Evolutionary conservation across 2,113 vertebrate species (phyloP).

Genomic region (Psittacula cyanocephala): DNA sequence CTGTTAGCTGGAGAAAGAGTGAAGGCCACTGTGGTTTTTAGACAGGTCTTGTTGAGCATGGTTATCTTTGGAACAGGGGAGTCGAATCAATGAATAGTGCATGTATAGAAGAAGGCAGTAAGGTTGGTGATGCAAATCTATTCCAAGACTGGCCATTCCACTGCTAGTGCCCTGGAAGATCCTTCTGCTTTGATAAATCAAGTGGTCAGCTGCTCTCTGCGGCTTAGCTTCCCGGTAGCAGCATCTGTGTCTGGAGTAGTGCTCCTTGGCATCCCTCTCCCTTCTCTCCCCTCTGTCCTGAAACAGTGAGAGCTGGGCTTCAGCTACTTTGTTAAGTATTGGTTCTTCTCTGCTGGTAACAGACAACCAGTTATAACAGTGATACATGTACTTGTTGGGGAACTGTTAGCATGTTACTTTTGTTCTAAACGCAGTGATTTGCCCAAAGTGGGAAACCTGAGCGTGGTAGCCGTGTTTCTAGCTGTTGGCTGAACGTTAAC

Average conservation of each 20-base stretch:
- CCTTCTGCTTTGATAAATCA: neutral
- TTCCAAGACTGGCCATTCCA: neutral
- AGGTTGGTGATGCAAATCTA: neutral
- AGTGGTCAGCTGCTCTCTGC: accelerated
- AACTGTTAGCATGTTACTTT: neutral
- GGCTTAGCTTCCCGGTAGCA: neutral
- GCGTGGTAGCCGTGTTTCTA: neutral
- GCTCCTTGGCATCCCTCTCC: neutral
- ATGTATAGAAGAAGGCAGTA: neutral
- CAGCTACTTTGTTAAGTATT: neutral
- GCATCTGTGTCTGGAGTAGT: accelerated
- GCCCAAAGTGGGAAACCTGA: neutral
- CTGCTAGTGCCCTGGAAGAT: neutral
- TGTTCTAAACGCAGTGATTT: neutral
- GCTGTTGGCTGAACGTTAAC: neutral
- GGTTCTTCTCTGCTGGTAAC: neutral
- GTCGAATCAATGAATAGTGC: neutral
- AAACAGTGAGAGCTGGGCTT: neutral
- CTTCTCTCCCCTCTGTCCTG: neutral
- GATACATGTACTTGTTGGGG: neutral
- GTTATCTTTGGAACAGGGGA: neutral
- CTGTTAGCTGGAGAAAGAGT: neutral
- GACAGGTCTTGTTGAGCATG: neutral
- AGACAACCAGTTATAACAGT: neutral
- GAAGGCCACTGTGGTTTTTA: neutral